Evolutionary conservation across 2,888 invertebrate genomes (phyloP).

Genomic region (Trachelus stipa): DNA sequence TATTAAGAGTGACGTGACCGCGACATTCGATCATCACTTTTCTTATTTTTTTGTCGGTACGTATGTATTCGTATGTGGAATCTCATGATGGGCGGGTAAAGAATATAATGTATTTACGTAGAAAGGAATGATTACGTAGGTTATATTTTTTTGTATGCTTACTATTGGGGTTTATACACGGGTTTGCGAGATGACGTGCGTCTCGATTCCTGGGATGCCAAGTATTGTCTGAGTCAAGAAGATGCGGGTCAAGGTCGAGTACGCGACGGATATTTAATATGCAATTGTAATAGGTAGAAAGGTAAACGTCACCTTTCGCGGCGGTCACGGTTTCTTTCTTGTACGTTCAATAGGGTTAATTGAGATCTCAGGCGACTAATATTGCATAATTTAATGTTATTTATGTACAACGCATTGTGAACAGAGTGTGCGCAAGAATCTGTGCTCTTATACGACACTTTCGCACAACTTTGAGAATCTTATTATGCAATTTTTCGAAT

Average conservation of each 20-base stretch:
- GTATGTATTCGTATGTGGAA: not conserved
- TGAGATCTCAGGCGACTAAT: conserved; percentile 24
- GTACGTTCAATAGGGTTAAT: conserved; percentile 6
- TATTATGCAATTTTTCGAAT: not conserved
- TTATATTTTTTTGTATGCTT: not conserved
- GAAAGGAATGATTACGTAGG: not conserved
- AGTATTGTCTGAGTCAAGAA: not conserved
- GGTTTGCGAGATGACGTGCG: not conserved
- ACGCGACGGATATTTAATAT: not conserved
- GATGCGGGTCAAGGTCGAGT: not conserved
- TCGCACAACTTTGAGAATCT: not conserved
- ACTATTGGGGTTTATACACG: not conserved
- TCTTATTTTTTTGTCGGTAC: not conserved
- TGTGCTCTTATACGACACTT: not conserved
- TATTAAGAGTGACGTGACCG: not conserved
- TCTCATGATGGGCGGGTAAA: not conserved
- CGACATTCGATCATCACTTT: not conserved
- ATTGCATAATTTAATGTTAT: conserved; percentile 33
- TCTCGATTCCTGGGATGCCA: not conserved
- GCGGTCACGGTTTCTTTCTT: not conserved
- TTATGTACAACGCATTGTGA: conserved; percentile 26
- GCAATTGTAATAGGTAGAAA: not conserved
- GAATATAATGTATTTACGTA: not conserved
- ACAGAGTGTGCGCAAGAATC: conserved; percentile 10
- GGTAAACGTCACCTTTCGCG: not conserved